Base-by-base conservation (phyloP, 2,113 vertebrate species). In the Aplodontia rufa region DNA sequence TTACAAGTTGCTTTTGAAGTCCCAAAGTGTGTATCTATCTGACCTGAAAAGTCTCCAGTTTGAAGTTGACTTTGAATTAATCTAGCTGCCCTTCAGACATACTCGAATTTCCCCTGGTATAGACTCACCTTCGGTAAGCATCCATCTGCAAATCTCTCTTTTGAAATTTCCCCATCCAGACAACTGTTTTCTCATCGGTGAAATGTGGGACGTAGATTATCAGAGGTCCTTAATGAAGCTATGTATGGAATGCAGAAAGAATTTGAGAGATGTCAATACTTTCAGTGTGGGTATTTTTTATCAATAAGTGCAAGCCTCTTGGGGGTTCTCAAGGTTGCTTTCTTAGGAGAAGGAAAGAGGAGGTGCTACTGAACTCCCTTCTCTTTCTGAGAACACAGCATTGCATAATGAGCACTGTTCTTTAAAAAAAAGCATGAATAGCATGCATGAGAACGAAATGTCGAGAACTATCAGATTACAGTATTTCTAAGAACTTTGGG, bases 1-100 rank as follows among this genome's bases (percentile, higher is more conserved):
- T 32, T 58, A 66, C 17, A 40, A 66, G 37, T 51, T 90, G 47
- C 24, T 69, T 94, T 78, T 87, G 72, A 93, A 95, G 79, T 92
- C 80, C 55, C 80, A 45, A 37, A 42, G 72, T 26, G 3, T 74
- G 8, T 45, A 8, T 40, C 37, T 69, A 7, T 45, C 35, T 96
- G 53, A 87, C 49, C 81, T 8, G 47, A 87, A 96, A 76, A 85
- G 28, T 17, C 42, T 74, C 10, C 75, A 40, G 24, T 78, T 72
- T 89, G 75, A 96, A 85, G 75, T 24, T 47, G 71, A 90, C 53
- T 95, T 91, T 93, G 84, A 96, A 87, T 87, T 85, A 76, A 74
- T 47, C 30, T 72, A 69, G 42, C 20, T 81, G 51, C 37, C 62
- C 69, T 97, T 92, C 28, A 32, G 42, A 93, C 49, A 84, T 8